These are phyloP conservation scores for Sebastes kiyomatsui DNA, from an alignment of 2,797 vertebrate species.

Conservation along the genomic window DNA sequence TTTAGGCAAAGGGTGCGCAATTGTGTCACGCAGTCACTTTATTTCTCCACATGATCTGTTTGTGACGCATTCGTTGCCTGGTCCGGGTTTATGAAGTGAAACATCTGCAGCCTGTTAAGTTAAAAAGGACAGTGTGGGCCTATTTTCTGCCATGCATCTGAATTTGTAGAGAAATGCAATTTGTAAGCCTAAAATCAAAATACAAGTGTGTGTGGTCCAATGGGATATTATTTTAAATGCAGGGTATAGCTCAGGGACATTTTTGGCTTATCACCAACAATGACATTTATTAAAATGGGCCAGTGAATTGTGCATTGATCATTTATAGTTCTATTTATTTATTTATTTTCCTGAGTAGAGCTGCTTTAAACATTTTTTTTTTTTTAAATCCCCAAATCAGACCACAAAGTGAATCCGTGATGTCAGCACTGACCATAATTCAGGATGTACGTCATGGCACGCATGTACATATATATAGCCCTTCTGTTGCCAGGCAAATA, in stretches of 20 bases:
- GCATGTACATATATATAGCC: conserved; percentile 75
- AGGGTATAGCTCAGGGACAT: neutral
- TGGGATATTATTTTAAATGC: neutral
- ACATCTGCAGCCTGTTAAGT: conserved; percentile 30
- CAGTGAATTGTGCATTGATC: conserved; percentile 1
- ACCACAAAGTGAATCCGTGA: conserved; percentile 60
- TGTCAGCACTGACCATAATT: conserved; percentile 71
- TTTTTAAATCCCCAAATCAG: conserved; percentile 32
- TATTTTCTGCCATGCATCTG: neutral
- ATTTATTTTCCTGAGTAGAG: neutral
- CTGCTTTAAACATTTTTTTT: neutral
- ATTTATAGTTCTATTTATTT: neutral
- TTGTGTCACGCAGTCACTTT: neutral
- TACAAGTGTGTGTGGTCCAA: neutral
- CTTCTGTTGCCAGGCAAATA: conserved; percentile 82
- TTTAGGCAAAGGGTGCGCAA: neutral
- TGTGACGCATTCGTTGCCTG: conserved; percentile 30
- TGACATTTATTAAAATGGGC: conserved; percentile 23
- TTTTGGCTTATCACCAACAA: neutral
- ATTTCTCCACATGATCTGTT: neutral
- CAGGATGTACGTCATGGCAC: conserved; percentile 72
- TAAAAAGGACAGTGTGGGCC: neutral
- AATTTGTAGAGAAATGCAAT: neutral
- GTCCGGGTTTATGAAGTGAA: conserved; percentile 20
- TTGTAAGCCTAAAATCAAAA: neutral